phyloP scores from a whole-genome alignment of 2,797 vertebrate genomes.

The Aselliscus stoliczkanus region DNA sequence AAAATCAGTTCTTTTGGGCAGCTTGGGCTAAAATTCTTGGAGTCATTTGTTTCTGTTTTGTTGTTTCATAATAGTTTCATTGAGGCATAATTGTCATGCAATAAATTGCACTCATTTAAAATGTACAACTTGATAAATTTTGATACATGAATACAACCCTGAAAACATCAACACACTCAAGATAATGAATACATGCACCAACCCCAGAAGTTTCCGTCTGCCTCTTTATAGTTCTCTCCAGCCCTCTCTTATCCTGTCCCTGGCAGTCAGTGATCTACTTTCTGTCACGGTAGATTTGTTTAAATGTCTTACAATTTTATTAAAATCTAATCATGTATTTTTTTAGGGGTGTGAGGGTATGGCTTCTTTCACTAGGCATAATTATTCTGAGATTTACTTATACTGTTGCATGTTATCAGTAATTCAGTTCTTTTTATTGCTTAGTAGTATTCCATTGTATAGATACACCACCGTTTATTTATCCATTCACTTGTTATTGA shows the following conservation, averaged over 20 bases:
- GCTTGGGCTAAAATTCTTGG: neutral
- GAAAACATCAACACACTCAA: neutral
- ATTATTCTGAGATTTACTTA: neutral
- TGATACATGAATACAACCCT: neutral
- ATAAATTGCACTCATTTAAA: neutral
- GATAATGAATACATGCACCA: neutral
- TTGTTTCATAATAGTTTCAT: slow-evolving; percentile 8
- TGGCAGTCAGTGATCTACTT: neutral
- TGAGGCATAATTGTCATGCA: neutral
- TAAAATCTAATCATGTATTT: neutral
- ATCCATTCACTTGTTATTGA: neutral
- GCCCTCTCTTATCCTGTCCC: neutral
- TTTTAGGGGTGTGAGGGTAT: neutral
- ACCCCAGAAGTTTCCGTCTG: neutral
- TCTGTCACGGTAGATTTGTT: neutral
- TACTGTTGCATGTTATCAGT: neutral
- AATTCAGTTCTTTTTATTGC: neutral
- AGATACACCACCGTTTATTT: neutral
- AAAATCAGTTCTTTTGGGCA: neutral
- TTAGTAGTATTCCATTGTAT: neutral
- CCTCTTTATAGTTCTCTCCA: neutral
- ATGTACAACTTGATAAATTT: neutral
- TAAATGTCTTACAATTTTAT: neutral
- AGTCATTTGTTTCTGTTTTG: neutral
- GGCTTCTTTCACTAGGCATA: neutral